Evolutionary conservation across 2,888 invertebrate species (phyloP).

Genomic region (Dioctria rufipes): DNA sequence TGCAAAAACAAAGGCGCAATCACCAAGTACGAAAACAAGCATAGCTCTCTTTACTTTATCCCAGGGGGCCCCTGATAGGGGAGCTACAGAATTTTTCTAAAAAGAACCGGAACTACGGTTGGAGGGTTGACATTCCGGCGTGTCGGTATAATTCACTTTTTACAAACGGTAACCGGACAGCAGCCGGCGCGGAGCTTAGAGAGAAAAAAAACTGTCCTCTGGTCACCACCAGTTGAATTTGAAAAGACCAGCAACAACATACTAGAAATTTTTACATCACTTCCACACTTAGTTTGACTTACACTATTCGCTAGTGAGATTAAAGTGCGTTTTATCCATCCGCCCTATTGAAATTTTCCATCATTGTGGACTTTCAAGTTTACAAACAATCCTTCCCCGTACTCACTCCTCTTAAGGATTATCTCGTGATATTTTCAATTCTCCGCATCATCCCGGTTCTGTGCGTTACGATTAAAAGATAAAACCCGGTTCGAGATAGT

Average conservation of each 20-base stretch:
- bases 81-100: constrained; percentile 5
- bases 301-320: no score
- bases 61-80: not conserved
- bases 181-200: not conserved
- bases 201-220: constrained; percentile 16
- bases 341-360: no score
- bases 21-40: not conserved
- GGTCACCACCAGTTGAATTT: constrained; percentile 28
- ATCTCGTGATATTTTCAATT: not conserved
- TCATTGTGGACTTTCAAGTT: no score
- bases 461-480: not conserved
- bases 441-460: not conserved
- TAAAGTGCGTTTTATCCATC: no score
- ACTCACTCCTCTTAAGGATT: no score
- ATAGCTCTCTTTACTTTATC: no score
- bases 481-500: not conserved
- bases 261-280: not conserved
- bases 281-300: not conserved
- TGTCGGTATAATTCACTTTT: constrained; percentile 2
- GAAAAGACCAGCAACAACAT: not conserved
- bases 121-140: constrained; percentile 29
- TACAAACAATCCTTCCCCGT: no score
- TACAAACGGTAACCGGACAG: not conserved
- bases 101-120: constrained; percentile 51
- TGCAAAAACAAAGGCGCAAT: constrained; percentile 48